Evolutionary conservation across 2,113 vertebrate species (phyloP).

Genomic region (Ciconia boyciana): DNA sequence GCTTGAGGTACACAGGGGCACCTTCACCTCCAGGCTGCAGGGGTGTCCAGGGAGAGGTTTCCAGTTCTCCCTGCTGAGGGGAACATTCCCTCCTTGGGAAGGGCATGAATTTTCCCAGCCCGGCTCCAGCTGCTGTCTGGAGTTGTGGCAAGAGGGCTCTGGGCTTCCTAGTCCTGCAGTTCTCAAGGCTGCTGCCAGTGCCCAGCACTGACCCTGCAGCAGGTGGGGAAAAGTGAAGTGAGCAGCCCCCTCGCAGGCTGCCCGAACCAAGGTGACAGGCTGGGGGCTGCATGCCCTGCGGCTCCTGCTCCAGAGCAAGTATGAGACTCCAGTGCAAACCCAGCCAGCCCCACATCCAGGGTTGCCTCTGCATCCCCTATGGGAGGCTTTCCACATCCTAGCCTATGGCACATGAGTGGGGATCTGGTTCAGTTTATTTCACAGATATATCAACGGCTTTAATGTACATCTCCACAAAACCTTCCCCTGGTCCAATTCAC

Average conservation of each 20-base stretch:
- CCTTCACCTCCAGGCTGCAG: background rate
- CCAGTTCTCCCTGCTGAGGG: background rate
- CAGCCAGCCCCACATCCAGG: background rate
- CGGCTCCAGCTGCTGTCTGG: background rate
- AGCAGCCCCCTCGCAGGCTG: background rate
- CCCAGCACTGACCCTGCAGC: background rate
- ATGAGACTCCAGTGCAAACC: background rate
- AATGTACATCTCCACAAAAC: conserved; percentile 14
- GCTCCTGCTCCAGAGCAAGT: background rate
- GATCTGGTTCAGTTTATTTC: conserved; percentile 45
- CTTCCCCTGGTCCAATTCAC: background rate
- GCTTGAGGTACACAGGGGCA: background rate
- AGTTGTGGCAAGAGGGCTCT: background rate
- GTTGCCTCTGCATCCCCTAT: background rate
- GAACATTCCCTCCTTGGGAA: background rate
- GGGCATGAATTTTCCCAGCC: background rate
- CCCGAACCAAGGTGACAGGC: background rate
- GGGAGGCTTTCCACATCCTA: background rate
- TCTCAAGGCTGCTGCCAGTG: background rate
- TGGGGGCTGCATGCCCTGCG: background rate
- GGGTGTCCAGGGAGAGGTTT: background rate
- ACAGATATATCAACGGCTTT: conserved; percentile 1
- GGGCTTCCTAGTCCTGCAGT: background rate
- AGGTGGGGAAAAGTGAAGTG: background rate
- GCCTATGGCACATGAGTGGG: rapidly evolving